Evolutionary conservation across 1,140 invertebrate species (phyloP), one percentile per base, ranked within the genome.

Genomic region (Drosophila paulistorum): DNA sequence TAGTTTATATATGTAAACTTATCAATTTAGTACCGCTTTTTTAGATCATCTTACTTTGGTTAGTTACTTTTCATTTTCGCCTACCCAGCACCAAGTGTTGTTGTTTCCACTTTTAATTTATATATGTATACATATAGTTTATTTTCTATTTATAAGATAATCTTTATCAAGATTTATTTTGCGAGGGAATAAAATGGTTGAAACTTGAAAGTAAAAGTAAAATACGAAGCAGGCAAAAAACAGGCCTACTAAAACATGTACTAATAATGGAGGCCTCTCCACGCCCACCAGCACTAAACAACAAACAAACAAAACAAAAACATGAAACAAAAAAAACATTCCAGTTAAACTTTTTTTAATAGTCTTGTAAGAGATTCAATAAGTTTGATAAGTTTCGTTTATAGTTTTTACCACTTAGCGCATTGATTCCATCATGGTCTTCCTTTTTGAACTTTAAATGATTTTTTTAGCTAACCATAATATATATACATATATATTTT

Each of bases 401-500:
- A 54, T 41, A 71, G 48, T 65, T 48, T 77, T 65, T 41, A 61
- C 62, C 48, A 45, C 45, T 51, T 62, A 82, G 37, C 37, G 76
- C 76, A 71, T 89, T 89, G 80, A 51, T 51, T 51, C 45, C 45
- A 51, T 51, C 84, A 89, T 81, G 77, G 84, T 89, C 84, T 89
- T 89, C 84, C 84, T 89, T 89, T 59, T 59, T 10, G 30, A 89
- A 81, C 84, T 83, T 83, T 51, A 83, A 87, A 89, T 83, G 83
- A 83, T 77, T 87, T 83, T 77, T 65, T 67, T 39, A 11, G 65
- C 62, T 57, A 65, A 35, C 23, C 11, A 57, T 3, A 2, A 23
- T 23, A 23, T 23, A 72, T 41, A 64, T 39, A 62, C 54, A 59
- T 45, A 67, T 33, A 45, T 58, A 45, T 64, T 51, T 51, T 51